Evolutionary conservation across 2,113 vertebrate species (phyloP).

Genomic region (Pollimyrus isidori): DNA sequence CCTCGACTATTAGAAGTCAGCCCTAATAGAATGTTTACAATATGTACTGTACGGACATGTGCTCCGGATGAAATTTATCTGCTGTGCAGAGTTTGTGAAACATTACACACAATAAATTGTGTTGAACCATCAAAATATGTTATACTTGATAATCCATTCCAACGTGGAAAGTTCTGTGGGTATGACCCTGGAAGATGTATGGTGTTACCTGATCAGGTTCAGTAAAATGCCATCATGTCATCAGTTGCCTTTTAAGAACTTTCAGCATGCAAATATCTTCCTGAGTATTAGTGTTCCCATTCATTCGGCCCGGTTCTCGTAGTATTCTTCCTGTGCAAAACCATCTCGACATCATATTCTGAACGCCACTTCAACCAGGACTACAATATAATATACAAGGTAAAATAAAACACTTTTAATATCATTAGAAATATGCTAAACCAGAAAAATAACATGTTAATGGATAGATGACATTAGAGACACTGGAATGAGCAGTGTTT

Average conservation of each 20-base stretch:
- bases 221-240: background rate
- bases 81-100: constrained; percentile 12
- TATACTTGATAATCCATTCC: background rate
- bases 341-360: background rate
- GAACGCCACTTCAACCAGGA: background rate
- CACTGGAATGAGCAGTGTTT: background rate
- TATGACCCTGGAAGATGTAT: background rate
- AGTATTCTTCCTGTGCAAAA: no score
- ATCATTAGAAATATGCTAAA: background rate
- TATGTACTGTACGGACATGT: background rate
- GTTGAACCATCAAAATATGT: constrained; percentile 5
- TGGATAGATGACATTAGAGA: background rate
- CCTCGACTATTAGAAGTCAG: no score
- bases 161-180: background rate
- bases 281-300: background rate
- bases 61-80: constrained; percentile 1
- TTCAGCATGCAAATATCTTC: background rate
- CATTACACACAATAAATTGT: constrained; percentile 15
- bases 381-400: background rate
- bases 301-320: background rate
- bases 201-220: background rate
- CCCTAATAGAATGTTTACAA: constrained; percentile 11
- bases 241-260: background rate
- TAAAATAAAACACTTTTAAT: background rate
- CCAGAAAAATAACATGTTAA: background rate